Evolutionary conservation across 1,140 invertebrate genomes (phyloP), one percentile per base, ranked within the genome.

Genomic region (Telenomus remus): DNA sequence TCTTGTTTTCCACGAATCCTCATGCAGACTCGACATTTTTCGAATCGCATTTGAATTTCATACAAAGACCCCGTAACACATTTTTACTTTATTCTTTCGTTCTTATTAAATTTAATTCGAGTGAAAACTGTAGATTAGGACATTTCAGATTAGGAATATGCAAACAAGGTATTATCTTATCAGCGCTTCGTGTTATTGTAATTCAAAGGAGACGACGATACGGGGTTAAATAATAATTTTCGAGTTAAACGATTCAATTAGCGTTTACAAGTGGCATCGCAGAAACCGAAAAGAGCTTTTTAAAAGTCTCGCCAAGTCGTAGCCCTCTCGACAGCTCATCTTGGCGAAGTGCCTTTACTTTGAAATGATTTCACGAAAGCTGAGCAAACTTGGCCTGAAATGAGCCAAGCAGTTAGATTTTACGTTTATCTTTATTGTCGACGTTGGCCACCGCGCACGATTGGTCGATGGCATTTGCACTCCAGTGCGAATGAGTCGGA

Each of bases 351-450:
- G 75, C 79, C 69, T 79, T 68, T 65, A 73, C 63, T 73, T 70
- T n/a, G 64, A 76, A 73, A 73, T 73, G 73, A 76, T 80, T 71
- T 78, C 51, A 56, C 69, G 69, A 55, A 77, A 74, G 68, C 59
- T 27, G 19, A 34, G 66, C 42, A 43, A 72, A 60, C 47, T 46
- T 71, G 61, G 46, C 14, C 48, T 66, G 46, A 64, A 78, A 70
- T 68, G 60, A 76, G 55, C 47, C 66, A 63, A 55, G 69, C 75
- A 79, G 81, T 86, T 85, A 83, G 81, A 84, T 84, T 86, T 86
- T 85, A 85, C 70, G 81, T 84, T 81, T 82, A 86, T 82, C 80
- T 79, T 82, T 80, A 82, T 80, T 57, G 69, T 63, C 59, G 56
- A 13, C 44, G 33, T 61, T 63, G 74, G 72, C 63, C 57, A 71